A percentile compares a stretch with the other conserved stretches of the same genome.
Evolutionary conservation across 2,113 vertebrate genomes (phyloP).

Genomic region (Siniperca knerii): DNA sequence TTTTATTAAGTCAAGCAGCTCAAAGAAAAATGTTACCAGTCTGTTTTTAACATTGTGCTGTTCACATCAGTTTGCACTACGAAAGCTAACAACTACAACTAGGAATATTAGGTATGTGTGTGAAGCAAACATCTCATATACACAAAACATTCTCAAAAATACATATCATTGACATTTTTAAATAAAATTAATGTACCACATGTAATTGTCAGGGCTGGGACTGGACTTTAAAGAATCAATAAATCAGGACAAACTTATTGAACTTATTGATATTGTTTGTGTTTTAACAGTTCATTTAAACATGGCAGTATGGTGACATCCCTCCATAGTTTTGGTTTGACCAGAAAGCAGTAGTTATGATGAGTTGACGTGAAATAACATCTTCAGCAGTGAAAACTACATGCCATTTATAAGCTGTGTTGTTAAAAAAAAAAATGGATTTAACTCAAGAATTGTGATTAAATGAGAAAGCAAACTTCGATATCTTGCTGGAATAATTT

Average conservation of each 20-base stretch:
- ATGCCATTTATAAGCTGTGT: neutral
- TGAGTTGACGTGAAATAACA: neutral
- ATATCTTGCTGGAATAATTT: neutral
- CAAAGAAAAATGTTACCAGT: neutral
- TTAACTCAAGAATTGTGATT: neutral
- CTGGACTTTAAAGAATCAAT: neutral
- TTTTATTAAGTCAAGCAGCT: neutral
- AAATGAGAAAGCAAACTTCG: neutral
- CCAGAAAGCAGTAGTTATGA: neutral
- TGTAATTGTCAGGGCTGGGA: neutral
- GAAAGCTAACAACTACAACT: neutral
- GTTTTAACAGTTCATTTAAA: neutral
- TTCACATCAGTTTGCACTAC: neutral
- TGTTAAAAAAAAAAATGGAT: neutral
- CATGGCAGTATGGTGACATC: neutral
- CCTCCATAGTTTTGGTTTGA: neutral
- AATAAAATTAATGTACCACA: neutral
- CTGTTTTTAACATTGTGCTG: neutral
- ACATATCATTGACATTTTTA: neutral
- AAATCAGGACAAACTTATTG: neutral
- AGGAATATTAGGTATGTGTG: neutral
- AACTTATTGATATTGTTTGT: neutral
- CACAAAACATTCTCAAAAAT: constrained; percentile 14
- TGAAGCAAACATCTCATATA: neutral
- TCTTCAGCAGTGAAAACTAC: neutral